A percentile compares a stretch with the other conserved stretches of the same genome.
phyloP scores from a whole-genome alignment of 2,113 vertebrate genomes.

The Theristicus caerulescens region DNA sequence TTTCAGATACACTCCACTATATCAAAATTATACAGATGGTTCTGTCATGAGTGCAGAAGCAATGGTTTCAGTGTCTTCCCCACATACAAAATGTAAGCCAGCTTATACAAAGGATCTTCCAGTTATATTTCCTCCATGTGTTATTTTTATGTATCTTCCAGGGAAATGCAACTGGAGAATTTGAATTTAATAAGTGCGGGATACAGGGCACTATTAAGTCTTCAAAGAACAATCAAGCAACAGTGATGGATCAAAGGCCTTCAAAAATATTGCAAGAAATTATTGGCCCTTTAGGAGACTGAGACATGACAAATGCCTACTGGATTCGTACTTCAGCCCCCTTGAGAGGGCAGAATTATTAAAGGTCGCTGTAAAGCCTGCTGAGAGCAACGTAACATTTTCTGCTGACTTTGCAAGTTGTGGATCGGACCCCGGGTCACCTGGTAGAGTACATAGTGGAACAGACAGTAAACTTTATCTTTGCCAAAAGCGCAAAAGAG shows the following conservation, averaged over 20 bases:
- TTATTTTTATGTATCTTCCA: constrained; percentile 63
- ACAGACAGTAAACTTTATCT: background rate
- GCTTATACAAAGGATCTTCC: background rate
- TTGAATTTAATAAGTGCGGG: constrained; percentile 56
- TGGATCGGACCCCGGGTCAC: background rate
- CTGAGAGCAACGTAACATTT: constrained; percentile 12
- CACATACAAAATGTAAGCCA: background rate
- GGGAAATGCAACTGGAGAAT: constrained; percentile 44
- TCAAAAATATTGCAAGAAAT: constrained; percentile 5
- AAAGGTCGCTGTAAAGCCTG: constrained; percentile 3
- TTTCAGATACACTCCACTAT: constrained; percentile 4
- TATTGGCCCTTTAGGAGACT: constrained; percentile 21
- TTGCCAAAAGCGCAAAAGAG: background rate
- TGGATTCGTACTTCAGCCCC: background rate
- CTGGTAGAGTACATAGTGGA: background rate
- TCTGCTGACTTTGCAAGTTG: constrained; percentile 20
- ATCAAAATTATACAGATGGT: background rate
- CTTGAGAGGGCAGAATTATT: constrained; percentile 25
- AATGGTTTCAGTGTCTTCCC: background rate
- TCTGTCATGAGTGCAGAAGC: background rate
- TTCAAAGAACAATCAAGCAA: constrained; percentile 38
- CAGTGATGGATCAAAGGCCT: constrained; percentile 44
- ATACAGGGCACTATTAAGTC: constrained; percentile 29
- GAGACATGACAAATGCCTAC: constrained; percentile 32
- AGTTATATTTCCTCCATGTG: constrained; percentile 53